These are phyloP conservation scores for Sweltsa coloradensis DNA, from an alignment of 1,140 invertebrate species.

Conservation along the genomic window DNA sequence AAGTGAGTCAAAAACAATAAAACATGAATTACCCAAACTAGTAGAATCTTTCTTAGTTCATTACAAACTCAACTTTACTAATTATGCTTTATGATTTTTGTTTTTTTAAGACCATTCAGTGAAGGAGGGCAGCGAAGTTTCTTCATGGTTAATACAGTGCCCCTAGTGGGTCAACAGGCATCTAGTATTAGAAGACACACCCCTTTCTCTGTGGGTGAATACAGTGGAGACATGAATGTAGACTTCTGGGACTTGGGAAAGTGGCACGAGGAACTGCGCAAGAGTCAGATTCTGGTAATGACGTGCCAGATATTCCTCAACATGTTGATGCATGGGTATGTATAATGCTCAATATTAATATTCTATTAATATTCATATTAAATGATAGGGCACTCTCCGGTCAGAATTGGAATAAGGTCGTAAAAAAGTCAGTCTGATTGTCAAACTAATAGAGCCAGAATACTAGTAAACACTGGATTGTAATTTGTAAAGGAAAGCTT, in stretches of 20 bases:
- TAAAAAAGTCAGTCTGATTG: too few relatives aligned
- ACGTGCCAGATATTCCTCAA: slow-evolving; percentile 72
- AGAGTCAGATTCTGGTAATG: slow-evolving; percentile 67
- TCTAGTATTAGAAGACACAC: slow-evolving; percentile 48
- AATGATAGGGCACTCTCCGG: too few relatives aligned
- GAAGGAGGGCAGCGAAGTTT: slow-evolving; percentile 56
- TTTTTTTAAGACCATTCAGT: slow-evolving; percentile 36
- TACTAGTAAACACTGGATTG: too few relatives aligned
- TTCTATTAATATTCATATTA: too few relatives aligned
- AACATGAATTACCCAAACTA: too few relatives aligned
- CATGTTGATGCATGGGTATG: slow-evolving; percentile 42
- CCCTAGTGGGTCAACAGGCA: slow-evolving; percentile 68
- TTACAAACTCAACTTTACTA: slow-evolving; percentile 12
- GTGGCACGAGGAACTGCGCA: slow-evolving; percentile 51
- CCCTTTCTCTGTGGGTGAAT: slow-evolving; percentile 36
- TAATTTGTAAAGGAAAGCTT: too few relatives aligned
- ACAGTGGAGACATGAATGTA: slow-evolving; percentile 39
- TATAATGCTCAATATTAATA: too few relatives aligned
- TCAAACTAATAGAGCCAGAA: too few relatives aligned
- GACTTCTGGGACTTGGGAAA: slow-evolving; percentile 52
- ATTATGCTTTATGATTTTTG: slow-evolving; percentile 12
- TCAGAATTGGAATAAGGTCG: too few relatives aligned
- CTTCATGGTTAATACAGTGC: slow-evolving; percentile 68
- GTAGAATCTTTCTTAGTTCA: too few relatives aligned
- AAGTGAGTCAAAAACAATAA: too few relatives aligned